Base-by-base conservation (phyloP, 2,113 vertebrate species). In the Myxocyprinus asiaticus region DNA sequence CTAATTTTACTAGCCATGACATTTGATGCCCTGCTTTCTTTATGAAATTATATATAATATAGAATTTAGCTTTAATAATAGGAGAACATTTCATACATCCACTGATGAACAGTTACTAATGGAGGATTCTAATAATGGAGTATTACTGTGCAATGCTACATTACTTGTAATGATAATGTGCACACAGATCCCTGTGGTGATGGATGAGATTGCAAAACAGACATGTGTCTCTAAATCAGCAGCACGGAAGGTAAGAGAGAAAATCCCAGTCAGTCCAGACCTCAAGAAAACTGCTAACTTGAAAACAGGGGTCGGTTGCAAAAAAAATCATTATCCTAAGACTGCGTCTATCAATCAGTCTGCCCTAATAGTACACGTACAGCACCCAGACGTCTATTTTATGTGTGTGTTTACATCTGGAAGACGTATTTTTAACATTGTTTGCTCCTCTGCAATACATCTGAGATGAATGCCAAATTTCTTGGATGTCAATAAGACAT, bases 121-220 rank as follows among this genome's bases (percentile, higher is more conserved):
- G 4, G 9, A 56, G 4, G 2, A 14, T n/a, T 56, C 12, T 14
- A 55, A 12, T 55, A 55, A 12, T 55, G 47, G 6, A 9, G 47
- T 48, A 48, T 48, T 33, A 33, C 47, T 9, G 11, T 55, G 53
- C 12, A 55, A 10, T 12, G 14, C 53, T 12, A 56, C 11, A 56
- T 48, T 73, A 45, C 15, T 69, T 9, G 68, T 33, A 33, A 33
- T 33, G 22, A 33, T 33, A 3, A 33, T 33, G 22, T 84, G 8
- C 79, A 79, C 42, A 80, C 90, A 95, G 94, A 92, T 95, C 82
- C 81, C 88, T 47, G 88, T 86, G 14, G 84, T 53, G 0, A 88
- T 87, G 0, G 92, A 94, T 66, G 92, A 93, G 83, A 93, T 88
- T 71, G 89, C 87, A 4, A 92, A 91, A 75, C 85, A 91, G 47